A percentile compares a stretch with the other conserved stretches of the same genome.
Conservation (phyloP, 2,888 invertebrate species). For the Acanthoscelides obtectus region DNA sequence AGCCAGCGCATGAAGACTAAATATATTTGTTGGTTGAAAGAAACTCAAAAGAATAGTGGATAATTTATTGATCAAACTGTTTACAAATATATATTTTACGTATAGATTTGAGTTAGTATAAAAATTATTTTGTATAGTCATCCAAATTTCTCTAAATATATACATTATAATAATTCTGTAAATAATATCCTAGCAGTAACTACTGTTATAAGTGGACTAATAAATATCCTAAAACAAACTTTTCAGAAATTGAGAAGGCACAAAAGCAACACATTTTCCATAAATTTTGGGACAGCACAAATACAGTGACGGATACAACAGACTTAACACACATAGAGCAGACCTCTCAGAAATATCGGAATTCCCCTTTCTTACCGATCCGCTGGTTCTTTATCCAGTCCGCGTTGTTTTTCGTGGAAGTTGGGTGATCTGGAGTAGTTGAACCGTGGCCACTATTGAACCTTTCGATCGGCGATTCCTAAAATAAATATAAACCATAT, state of each 20-base stretch:
- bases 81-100: conserved; percentile 16
- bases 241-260: background rate
- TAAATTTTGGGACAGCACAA: background rate
- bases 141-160: background rate
- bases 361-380: conserved; percentile 91
- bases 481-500: conserved; percentile 11
- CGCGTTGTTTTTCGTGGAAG: conserved; percentile 53
- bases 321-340: too few species aligned
- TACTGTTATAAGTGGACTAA: background rate
- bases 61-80: conserved; percentile 16
- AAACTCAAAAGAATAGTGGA: conserved; percentile 10
- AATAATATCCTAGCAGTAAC: background rate
- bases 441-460: conserved; percentile 47
- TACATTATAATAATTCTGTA: background rate
- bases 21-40: conserved; percentile 15
- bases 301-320: conserved; percentile 9
- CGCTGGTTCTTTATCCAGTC: conserved; percentile 86
- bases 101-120: conserved; percentile 20
- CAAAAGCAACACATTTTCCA: background rate
- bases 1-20: too few species aligned
- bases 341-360: conserved; percentile 75
- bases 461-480: conserved; percentile 48
- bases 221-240: background rate
- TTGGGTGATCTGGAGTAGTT: conserved; percentile 46
- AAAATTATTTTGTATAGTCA: conserved; percentile 8